Percentiles rank a stretch among this genome's conserved stretches.
Evolutionary conservation across 2,797 vertebrate species (phyloP).

Genomic region (Microhierax caerulescens): DNA sequence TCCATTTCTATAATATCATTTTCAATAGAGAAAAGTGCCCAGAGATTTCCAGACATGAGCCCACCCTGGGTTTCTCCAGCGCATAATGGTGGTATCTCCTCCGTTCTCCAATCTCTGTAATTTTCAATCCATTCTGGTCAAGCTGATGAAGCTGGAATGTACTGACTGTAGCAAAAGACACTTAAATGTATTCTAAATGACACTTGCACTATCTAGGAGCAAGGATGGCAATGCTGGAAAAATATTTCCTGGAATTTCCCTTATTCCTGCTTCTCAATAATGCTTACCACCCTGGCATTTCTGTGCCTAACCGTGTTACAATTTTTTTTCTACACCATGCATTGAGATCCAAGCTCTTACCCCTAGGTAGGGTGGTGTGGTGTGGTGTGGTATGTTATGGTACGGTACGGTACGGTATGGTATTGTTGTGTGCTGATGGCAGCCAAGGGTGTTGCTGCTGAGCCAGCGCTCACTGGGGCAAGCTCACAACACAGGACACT

Average conservation of each 20-base stretch:
- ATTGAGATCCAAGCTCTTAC: neutral
- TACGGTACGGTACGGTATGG: too few relatives aligned
- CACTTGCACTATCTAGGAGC: neutral
- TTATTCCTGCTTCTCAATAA: neutral
- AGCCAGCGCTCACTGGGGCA: rapidly evolving
- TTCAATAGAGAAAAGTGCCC: neutral
- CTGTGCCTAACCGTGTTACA: rapidly evolving
- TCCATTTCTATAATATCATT: neutral
- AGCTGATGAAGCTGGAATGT: neutral
- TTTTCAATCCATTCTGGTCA: neutral
- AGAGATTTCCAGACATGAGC: neutral
- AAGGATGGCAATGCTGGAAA: neutral
- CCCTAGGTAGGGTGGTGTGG: neutral
- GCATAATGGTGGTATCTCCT: neutral
- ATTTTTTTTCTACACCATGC: neutral
- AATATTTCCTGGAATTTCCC: neutral
- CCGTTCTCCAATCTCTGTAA: neutral
- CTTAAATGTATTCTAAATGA: neutral
- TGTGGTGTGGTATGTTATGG: rapidly evolving
- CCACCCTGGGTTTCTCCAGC: neutral
- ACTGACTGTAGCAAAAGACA: neutral
- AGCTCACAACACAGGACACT: neutral
- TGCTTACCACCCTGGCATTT: rapidly evolving
- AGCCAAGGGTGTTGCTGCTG: neutral
- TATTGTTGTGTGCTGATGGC: neutral